Evolutionary conservation across 2,888 invertebrate genomes (phyloP), one percentile per base, ranked within the genome.

Genomic region (Acanthoscelides obtectus): DNA sequence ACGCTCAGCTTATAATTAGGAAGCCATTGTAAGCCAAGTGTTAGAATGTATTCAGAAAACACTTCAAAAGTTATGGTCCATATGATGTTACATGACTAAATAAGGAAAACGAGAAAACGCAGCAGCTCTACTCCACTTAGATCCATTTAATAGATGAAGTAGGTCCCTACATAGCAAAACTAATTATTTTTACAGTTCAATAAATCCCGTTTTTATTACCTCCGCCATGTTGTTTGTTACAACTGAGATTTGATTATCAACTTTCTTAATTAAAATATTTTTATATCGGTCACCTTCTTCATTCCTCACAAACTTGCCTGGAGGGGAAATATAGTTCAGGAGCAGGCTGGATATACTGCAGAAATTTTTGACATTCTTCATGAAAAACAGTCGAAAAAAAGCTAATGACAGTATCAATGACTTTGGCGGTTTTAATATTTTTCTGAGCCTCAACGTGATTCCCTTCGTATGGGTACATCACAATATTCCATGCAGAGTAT

Each of bases 261-360:
- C 45, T 45, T 45, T 68, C 68, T 72, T 72, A 72, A 72, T 72
- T 72, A 72, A 72, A 72, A 72, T 72, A 72, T 72, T 72, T 72
- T 70, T 67, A 68, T 64, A 69, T 65, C 64, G 70, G 64, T 66
- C 70, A 72, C 72, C 72, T 72, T 70, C 72, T 67, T 67, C 45
- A 45, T 45, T 17, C 17, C 45, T 12, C 71, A 6, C 45, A 12
- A 17, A 45, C 3, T 12, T 1, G 45, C 45, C 45, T 45, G 8
- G 17, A 45, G 12, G 45, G 17, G 17, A 17, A 45, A 45, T 45
- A 45, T 45, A 45, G 45, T 12, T 12, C 45, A 12, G 45, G 45
- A 45, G 45, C 12, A 45, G 8, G 25, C 25, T 45, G 17, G 1
- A 45, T n/a, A n/a, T n/a, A n/a, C n/a, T n/a, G n/a, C n/a, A n/a